Evolutionary conservation across 2,888 invertebrate genomes (phyloP).

Genomic region (Deilephila porcellus): DNA sequence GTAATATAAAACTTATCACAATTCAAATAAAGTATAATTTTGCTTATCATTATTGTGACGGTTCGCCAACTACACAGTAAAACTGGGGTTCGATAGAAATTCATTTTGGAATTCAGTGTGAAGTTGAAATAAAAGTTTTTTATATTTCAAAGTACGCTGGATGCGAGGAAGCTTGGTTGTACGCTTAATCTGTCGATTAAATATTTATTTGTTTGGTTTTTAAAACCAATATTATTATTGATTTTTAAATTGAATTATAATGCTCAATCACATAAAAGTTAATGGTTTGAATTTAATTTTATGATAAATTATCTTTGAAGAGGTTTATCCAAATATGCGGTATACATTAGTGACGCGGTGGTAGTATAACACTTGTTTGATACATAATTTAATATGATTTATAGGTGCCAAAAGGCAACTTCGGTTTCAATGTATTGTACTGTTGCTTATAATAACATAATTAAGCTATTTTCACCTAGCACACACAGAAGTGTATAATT

Average conservation of each 20-base stretch:
- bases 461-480: too few relatives aligned
- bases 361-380: neutral
- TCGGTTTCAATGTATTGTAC: too few relatives aligned
- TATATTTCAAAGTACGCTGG: constrained; percentile 53
- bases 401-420: too few relatives aligned
- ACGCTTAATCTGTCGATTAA: constrained; percentile 68
- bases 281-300: constrained; percentile 56
- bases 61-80: constrained; percentile 40
- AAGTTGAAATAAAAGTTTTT: constrained; percentile 79
- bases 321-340: neutral
- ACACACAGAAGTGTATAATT: too few relatives aligned
- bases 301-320: constrained; percentile 17
- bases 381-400: constrained; percentile 27
- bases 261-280: constrained; percentile 51
- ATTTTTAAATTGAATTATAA: constrained; percentile 44
- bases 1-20: constrained; percentile 47
- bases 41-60: constrained; percentile 38
- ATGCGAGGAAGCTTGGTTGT: constrained; percentile 56
- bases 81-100: constrained; percentile 69
- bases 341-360: neutral
- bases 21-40: constrained; percentile 43
- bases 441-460: too few relatives aligned
- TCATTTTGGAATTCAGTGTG: constrained; percentile 79
- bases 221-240: constrained; percentile 63
- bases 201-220: constrained; percentile 74